A percentile compares a stretch with the other conserved stretches of the same genome.
These are phyloP conservation scores for Megalopta genalis DNA, from an alignment of 1,140 invertebrate species.

Conservation along the genomic window DNA sequence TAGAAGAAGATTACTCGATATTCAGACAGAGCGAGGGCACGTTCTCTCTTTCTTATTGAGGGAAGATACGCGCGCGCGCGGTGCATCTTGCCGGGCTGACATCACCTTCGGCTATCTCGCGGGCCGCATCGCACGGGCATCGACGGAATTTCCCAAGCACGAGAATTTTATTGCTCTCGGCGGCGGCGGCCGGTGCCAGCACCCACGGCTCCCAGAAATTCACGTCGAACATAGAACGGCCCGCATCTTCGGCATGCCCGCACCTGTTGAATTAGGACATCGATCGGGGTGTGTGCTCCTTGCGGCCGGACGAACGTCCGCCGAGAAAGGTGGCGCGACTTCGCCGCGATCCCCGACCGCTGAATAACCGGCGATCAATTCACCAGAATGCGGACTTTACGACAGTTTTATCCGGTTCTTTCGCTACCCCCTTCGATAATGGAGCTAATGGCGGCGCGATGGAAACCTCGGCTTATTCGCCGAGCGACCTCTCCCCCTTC, in stretches of 20 bases:
- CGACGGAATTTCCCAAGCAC: constrained; percentile 11
- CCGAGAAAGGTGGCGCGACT: constrained; percentile 14
- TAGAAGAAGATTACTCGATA: no score
- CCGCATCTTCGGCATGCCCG: constrained; percentile 26
- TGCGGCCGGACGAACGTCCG: constrained; percentile 13
- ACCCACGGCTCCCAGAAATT: constrained; percentile 22
- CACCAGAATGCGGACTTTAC: constrained; percentile 9
- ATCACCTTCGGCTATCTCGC: constrained; percentile 4
- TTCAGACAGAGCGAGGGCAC: no score
- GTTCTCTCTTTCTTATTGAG: neutral
- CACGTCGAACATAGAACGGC: constrained; percentile 1
- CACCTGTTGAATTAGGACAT: constrained; percentile 45
- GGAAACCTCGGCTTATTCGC: neutral
- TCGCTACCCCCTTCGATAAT: neutral
- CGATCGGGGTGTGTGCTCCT: constrained; percentile 24
- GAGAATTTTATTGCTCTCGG: constrained; percentile 19
- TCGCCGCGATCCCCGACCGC: neutral
- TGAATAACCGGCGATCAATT: constrained; percentile 37
- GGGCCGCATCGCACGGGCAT: neutral
- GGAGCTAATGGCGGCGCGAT: neutral
- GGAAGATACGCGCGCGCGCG: neutral
- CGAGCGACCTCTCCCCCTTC: no score
- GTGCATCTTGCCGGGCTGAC: neutral
- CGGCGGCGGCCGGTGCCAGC: neutral
- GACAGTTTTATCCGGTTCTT: constrained; percentile 35